Evolutionary conservation across 2,888 invertebrate species (phyloP).

Genomic region (Blastobasis adustella): DNA sequence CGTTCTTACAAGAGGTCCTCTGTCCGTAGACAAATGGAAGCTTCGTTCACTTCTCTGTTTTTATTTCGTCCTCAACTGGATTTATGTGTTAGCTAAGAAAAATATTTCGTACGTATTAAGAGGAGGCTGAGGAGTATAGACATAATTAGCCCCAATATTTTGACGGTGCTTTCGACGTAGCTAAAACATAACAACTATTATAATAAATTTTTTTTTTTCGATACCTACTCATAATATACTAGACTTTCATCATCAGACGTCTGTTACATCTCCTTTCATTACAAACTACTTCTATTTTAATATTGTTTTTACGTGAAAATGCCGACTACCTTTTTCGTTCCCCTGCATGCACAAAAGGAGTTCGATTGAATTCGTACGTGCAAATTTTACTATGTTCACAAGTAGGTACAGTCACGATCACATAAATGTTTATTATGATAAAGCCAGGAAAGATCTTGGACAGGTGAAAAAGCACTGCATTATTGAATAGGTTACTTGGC

Average conservation of each 20-base stretch:
- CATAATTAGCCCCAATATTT: background rate
- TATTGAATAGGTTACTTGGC: too few relatives aligned
- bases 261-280: too few relatives aligned
- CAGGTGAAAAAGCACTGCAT: too few relatives aligned
- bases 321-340: too few relatives aligned
- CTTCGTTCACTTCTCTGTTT: conserved; percentile 26
- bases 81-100: background rate
- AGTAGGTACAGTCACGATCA: too few relatives aligned
- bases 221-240: background rate
- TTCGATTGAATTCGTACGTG: too few relatives aligned
- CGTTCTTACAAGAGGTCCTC: conserved; percentile 38
- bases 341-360: too few relatives aligned
- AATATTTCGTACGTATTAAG: background rate
- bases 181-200: background rate
- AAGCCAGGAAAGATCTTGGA: too few relatives aligned
- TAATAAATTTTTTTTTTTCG: background rate
- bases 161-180: background rate
- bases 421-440: too few relatives aligned
- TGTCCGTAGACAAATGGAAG: conserved; percentile 49
- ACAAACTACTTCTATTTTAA: too few relatives aligned
- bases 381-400: too few relatives aligned
- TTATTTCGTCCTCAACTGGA: conserved; percentile 3
- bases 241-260: background rate
- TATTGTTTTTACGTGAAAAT: too few relatives aligned
- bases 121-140: background rate